Evolutionary conservation across 2,888 invertebrate species (phyloP).

Genomic region (Parapristionchus giblindavisi): DNA sequence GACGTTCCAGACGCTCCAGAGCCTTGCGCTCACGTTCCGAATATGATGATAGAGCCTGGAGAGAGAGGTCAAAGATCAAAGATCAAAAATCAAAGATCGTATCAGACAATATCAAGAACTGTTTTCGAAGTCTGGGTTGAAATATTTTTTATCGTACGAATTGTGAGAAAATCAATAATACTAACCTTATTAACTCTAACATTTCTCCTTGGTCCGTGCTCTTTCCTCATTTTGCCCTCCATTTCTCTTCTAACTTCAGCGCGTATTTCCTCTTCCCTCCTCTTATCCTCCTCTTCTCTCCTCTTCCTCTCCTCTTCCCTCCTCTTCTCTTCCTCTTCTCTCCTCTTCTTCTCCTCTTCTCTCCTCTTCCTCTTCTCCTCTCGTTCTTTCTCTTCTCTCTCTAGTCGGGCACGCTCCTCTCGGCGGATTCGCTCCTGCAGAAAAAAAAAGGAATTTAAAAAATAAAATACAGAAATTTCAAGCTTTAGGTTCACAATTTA

Average conservation of each 20-base stretch:
- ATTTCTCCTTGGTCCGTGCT: slow-evolving; percentile 8
- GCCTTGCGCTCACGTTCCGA: slow-evolving; percentile 24
- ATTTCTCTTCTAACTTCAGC: slow-evolving; percentile 25
- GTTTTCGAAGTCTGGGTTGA: no score
- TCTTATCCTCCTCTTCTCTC: not conserved
- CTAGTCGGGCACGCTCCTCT: slow-evolving; percentile 18
- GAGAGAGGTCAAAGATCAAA: not conserved
- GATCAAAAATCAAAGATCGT: not conserved
- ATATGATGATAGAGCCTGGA: not conserved
- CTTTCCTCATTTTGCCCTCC: slow-evolving; percentile 21
- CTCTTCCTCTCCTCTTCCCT: not conserved
- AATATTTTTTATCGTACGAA: no score
- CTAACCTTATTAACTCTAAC: slow-evolving; percentile 12
- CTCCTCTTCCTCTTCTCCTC: slow-evolving; percentile 18
- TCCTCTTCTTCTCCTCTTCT: slow-evolving; percentile 17
- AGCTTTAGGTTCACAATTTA: no score
- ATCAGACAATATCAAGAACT: not conserved
- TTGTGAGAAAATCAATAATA: not conserved
- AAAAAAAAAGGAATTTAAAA: no score
- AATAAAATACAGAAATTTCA: no score
- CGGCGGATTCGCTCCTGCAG: slow-evolving; percentile 31
- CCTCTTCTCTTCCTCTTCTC: not conserved
- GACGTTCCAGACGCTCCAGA: slow-evolving; percentile 17
- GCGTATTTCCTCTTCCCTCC: not conserved
- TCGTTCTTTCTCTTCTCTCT: slow-evolving; percentile 18